These are phyloP conservation scores for Meloidogyne hapla DNA, from an alignment of 1,140 invertebrate species.

Conservation along the genomic window DNA sequence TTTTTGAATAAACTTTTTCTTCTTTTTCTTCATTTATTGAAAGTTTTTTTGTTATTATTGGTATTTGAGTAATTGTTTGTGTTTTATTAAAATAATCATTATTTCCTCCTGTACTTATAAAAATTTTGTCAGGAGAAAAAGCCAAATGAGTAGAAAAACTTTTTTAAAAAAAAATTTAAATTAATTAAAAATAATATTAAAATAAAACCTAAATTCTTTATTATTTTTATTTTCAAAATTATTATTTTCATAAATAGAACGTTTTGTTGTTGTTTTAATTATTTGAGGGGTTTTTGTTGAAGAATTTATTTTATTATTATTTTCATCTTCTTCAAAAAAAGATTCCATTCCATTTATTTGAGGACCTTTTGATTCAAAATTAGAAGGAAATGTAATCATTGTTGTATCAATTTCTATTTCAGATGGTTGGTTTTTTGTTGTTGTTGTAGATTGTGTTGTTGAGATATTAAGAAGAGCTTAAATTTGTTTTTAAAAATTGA, in stretches of 20 bases:
- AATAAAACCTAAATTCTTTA: neutral
- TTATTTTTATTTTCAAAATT: neutral
- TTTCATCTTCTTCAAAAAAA: neutral
- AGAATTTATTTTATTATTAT: neutral
- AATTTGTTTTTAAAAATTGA: too few species aligned
- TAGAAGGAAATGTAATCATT: neutral
- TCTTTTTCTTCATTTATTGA: neutral
- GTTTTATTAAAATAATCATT: neutral
- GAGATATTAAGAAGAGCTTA: too few species aligned
- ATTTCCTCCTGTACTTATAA: conserved; percentile 26
- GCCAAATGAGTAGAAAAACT: conserved; percentile 41
- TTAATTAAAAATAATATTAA: neutral
- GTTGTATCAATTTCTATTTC: neutral
- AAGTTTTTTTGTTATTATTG: conserved; percentile 36
- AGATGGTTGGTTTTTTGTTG: neutral
- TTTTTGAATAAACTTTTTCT: neutral
- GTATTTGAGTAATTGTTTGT: conserved; percentile 10
- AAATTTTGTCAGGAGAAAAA: conserved; percentile 36
- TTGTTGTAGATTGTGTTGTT: neutral
- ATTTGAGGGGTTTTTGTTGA: neutral
- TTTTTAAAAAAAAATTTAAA: neutral
- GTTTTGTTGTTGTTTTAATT: neutral
- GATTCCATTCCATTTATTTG: neutral
- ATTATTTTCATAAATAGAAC: neutral
- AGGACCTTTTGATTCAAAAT: too few species aligned